Conservation (phyloP, 2,113 vertebrate genomes). For the Hyperoodon ampullatus region DNA sequence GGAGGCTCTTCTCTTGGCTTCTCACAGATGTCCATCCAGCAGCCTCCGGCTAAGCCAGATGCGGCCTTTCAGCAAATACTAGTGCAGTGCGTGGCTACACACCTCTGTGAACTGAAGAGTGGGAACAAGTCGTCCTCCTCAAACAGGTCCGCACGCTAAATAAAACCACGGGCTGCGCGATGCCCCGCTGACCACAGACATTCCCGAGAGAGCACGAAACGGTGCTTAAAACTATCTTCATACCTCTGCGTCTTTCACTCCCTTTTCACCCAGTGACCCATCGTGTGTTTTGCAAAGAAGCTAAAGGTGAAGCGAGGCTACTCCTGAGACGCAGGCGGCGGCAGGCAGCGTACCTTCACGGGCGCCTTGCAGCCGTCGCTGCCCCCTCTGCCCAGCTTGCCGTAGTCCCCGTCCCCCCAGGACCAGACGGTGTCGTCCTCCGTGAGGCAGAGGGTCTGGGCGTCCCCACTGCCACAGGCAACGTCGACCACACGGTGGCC, state of each 20-base stretch:
- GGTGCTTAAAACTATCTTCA: background rate
- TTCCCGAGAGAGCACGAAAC: background rate
- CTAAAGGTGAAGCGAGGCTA: background rate
- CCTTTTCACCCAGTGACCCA: background rate
- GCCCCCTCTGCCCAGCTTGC: conserved; percentile 97
- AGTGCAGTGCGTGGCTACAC: background rate
- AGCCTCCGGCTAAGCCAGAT: background rate
- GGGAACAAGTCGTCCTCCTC: background rate
- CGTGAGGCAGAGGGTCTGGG: conserved; percentile 96
- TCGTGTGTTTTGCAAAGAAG: background rate
- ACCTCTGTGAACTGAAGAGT: background rate
- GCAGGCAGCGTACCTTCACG: conserved; percentile 92
- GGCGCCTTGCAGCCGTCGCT: conserved; percentile 99
- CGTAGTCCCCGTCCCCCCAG: conserved; percentile 99
- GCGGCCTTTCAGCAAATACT: background rate
- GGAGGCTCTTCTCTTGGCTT: background rate
- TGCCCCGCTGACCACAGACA: rapidly evolving
- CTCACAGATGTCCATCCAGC: background rate
- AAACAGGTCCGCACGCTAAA: background rate
- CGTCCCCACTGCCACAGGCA: conserved; percentile 97
- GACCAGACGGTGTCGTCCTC: conserved; percentile 99
- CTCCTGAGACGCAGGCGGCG: background rate
- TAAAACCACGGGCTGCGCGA: background rate
- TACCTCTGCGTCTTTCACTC: background rate
- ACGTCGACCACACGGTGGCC: conserved; percentile 97